phyloP scores from a whole-genome alignment of 2,113 vertebrate species.

The Glareola pratincola region DNA sequence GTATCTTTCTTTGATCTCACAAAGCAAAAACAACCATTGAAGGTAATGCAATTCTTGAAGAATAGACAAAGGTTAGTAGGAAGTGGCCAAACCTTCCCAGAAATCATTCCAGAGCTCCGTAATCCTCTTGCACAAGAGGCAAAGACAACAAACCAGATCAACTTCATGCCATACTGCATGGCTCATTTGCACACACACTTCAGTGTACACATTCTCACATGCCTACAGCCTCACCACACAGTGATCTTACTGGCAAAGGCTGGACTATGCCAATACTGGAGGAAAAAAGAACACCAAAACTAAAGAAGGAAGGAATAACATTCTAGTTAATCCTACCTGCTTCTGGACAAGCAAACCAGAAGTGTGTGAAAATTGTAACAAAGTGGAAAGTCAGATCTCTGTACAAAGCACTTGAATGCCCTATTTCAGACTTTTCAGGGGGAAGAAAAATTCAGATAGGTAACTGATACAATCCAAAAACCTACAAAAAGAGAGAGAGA shows the following conservation, averaged over 20 bases:
- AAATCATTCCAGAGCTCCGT: background rate
- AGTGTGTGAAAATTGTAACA: background rate
- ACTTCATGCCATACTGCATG: conserved; percentile 19
- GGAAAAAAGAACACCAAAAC: background rate
- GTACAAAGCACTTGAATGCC: background rate
- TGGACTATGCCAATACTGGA: background rate
- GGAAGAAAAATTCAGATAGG: conserved; percentile 36
- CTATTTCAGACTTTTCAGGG: conserved; percentile 46
- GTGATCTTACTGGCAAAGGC: background rate
- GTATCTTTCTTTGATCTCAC: background rate
- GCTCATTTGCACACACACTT: background rate
- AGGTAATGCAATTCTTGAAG: background rate
- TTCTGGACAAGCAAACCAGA: conserved; percentile 45
- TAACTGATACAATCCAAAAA: conserved; percentile 38
- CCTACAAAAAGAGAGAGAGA: conserved; percentile 41
- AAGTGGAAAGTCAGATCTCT: conserved; percentile 37
- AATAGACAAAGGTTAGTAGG: background rate
- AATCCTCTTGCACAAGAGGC: conserved; percentile 23
- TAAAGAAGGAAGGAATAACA: background rate
- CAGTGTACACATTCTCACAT: background rate
- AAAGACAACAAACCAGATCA: conserved; percentile 5
- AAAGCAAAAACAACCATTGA: background rate
- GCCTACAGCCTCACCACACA: background rate
- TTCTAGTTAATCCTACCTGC: conserved; percentile 62
- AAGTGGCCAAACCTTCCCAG: conserved; percentile 5